Base-by-base conservation (phyloP, 2,797 vertebrate species). In the Apogon talboti region DNA sequence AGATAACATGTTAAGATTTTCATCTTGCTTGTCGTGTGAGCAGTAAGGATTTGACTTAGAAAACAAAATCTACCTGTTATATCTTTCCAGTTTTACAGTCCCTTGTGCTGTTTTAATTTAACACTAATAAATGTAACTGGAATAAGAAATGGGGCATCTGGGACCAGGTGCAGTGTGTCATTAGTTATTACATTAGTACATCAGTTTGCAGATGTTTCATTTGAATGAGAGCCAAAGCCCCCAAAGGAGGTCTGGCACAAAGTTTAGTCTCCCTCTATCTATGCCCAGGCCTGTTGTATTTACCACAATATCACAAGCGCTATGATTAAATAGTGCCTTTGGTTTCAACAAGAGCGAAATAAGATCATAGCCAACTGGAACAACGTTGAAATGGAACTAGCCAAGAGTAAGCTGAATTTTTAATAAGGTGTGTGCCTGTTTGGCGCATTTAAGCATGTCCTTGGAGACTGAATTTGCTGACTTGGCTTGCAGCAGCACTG, bases 401-500 rank as follows among this genome's bases (percentile, higher is more conserved):
- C 50, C 49, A 70, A 12, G 5, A 55, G 44, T 37, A 35, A 61
- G 24, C 28, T 40, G 3, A 43, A 28, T 7, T 15, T 13, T 4
- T 62, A 11, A 3, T 2, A 2, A 1, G 33, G 9, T 35, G 41
- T 24, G 47, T 40, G 15, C 53, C 0, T 33, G 8, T 28, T 30
- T 33, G 11, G 33, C 33, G 3, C 33, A 35, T 35, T 35, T 5
- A 33, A 30, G 45, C 43, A 54, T 42, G 10, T 42, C 50, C 15
- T 60, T 7, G 11, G 41, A 53, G 56, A 6, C 13, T 21, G 2
- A 21, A 50, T 42, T 42, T 6, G 66, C 62, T 71, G 66, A 79
- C 51, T 55, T 12, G 0, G 53, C 60, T 45, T 16, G 13, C 10
- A 28, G 55, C 55, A 37, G 21, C 3, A 16, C 38, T 66, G 44